Percentiles rank a stretch among this genome's conserved stretches.
Evolutionary conservation across 64 coral and sea anemone species (phyloP).

Genomic region (Pocillopora damicornis): DNA sequence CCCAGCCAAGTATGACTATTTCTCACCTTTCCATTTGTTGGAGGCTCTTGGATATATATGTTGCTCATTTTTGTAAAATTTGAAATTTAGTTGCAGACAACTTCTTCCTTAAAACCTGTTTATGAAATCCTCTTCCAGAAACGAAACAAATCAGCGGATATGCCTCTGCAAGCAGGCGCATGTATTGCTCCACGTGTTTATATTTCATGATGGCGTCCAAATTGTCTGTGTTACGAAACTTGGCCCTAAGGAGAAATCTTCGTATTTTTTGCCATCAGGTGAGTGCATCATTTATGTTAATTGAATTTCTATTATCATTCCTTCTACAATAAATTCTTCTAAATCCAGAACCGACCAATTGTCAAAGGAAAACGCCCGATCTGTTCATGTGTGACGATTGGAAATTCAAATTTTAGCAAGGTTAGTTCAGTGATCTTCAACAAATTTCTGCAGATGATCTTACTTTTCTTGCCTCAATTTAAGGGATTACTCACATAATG

Average conservation of each 20-base stretch:
- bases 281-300: not conserved
- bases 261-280: constrained; percentile 16
- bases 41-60: constrained; percentile 98
- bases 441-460: not conserved
- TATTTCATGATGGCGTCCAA: constrained; percentile 55
- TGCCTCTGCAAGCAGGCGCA: not conserved
- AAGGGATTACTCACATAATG: not conserved
- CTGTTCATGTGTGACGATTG: not conserved
- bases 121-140: not conserved
- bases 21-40: constrained; percentile 95
- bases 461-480: not conserved
- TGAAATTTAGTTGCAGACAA: not conserved
- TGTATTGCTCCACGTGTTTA: constrained; percentile 23
- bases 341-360: constrained; percentile 7
- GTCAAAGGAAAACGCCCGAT: not conserved
- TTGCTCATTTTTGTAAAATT: constrained; percentile 69
- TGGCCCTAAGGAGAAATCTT: constrained; percentile 3
- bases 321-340: not conserved
- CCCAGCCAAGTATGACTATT: not conserved
- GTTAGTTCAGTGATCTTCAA: not conserved
- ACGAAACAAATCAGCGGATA: not conserved
- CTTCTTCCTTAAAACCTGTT: not conserved
- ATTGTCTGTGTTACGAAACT: constrained; percentile 22
- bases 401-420: not conserved
- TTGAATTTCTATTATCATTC: not conserved